A percentile compares a stretch with the other conserved stretches of the same genome.
These are phyloP conservation scores for Penaeus japonicus DNA, from an alignment of 1,140 invertebrate species.

Conservation along the genomic window DNA sequence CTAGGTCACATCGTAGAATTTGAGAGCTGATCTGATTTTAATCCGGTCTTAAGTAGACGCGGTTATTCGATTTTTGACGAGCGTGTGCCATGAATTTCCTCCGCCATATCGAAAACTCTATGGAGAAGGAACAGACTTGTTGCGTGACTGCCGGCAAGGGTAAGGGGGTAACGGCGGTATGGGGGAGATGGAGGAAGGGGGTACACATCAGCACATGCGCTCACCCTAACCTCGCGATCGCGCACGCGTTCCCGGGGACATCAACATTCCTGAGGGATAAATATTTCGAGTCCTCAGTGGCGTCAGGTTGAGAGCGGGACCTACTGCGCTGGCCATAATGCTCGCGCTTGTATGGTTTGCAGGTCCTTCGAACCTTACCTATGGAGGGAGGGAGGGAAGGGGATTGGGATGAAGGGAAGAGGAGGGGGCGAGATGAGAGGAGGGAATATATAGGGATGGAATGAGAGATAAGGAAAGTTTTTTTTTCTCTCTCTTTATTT, in stretches of 20 bases:
- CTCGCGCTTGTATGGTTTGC: constrained; percentile 20
- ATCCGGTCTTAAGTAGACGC: neutral
- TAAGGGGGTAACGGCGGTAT: no score
- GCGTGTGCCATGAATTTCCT: neutral
- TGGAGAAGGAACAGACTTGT: constrained; percentile 26
- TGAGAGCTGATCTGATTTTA: neutral
- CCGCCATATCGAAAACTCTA: neutral
- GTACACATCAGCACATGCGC: neutral
- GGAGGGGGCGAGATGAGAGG: neutral
- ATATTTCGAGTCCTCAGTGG: constrained; percentile 44
- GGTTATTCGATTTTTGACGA: neutral
- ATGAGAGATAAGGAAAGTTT: no score
- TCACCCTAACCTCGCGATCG: neutral
- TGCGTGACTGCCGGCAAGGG: constrained; percentile 22
- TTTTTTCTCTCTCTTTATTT: no score
- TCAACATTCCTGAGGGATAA: constrained; percentile 54
- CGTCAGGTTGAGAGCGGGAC: neutral
- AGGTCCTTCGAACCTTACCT: no score
- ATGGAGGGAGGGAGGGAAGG: neutral
- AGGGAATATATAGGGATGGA: no score
- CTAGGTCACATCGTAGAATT: neutral
- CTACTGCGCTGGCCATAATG: neutral
- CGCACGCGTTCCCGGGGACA: constrained; percentile 38
- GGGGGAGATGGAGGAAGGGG: neutral
- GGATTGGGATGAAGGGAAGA: neutral